Conservation (phyloP, 2,888 invertebrate genomes). For the Poecilobothrus nobilitatus region DNA sequence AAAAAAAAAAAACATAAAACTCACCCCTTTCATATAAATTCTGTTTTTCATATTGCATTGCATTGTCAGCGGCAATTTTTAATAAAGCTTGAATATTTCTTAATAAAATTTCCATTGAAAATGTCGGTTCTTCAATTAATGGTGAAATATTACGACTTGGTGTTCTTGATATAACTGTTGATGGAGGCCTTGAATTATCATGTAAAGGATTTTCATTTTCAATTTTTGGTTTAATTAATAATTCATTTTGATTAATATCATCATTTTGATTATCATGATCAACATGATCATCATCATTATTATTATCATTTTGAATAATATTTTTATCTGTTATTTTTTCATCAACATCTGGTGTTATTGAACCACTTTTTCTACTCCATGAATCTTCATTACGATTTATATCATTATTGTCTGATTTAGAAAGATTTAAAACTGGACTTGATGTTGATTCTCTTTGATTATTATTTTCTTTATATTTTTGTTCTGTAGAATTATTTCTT, state of each 20-base stretch:
- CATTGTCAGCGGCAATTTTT: conserved; percentile 11
- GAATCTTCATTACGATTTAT: background rate
- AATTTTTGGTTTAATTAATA: background rate
- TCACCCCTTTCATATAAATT: conserved; percentile 10
- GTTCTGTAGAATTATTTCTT: background rate
- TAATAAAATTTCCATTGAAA: conserved; percentile 9
- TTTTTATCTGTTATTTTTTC: background rate
- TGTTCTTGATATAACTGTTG: background rate
- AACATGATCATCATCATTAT: background rate
- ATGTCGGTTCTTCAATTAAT: conserved; percentile 9
- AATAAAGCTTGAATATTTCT: conserved; percentile 12
- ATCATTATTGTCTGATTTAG: background rate
- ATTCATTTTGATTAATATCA: background rate
- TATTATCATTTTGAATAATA: background rate
- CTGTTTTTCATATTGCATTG: conserved; percentile 9
- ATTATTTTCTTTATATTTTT: background rate
- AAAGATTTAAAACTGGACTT: conserved; percentile 5
- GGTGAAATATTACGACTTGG: conserved; percentile 2
- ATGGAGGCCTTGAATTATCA: conserved; percentile 5
- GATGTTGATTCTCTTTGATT: conserved; percentile 8
- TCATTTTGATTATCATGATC: background rate
- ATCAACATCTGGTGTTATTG: background rate
- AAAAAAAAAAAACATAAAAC: background rate
- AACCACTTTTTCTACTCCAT: conserved; percentile 7
- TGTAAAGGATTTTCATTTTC: background rate